phyloP scores from a whole-genome alignment of 2,113 vertebrate genomes.

The Cnemophilus loriae region DNA sequence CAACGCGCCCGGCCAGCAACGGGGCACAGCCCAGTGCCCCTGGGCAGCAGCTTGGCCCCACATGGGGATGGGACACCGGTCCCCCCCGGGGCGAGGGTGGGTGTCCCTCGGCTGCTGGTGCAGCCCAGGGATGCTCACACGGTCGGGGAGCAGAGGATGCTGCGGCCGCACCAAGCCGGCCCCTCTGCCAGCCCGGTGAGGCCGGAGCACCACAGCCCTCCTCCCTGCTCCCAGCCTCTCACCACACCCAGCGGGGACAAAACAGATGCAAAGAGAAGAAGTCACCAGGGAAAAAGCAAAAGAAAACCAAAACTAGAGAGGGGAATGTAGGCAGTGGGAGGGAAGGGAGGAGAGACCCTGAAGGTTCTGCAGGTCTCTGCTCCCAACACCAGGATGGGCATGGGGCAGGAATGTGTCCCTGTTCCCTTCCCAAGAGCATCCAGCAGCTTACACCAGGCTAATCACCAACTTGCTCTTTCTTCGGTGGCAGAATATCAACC shows the following conservation, averaged over 20 bases:
- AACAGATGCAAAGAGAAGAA: background rate
- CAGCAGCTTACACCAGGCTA: background rate
- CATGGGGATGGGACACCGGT: accelerated
- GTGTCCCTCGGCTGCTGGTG: accelerated
- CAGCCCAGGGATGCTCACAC: accelerated
- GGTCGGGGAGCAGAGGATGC: background rate
- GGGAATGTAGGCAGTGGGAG: background rate
- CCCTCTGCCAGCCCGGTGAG: accelerated
- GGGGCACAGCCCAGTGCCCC: background rate
- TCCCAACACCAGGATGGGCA: accelerated
- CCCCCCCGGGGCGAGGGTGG: accelerated
- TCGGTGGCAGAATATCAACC: background rate
- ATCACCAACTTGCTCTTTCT: background rate
- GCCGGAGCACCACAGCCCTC: accelerated
- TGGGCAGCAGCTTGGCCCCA: accelerated
- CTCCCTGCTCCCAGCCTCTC: background rate
- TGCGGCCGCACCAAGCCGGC: accelerated
- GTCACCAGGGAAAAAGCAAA: background rate
- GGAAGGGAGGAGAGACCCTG: background rate
- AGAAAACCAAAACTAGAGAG: background rate
- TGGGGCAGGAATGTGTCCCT: accelerated
- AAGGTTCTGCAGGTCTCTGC: accelerated
- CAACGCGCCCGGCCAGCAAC: background rate
- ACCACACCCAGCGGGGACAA: background rate
- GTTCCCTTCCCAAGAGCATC: background rate